Conservation (phyloP, 2,888 invertebrate species). For the Salticus scenicus region DNA sequence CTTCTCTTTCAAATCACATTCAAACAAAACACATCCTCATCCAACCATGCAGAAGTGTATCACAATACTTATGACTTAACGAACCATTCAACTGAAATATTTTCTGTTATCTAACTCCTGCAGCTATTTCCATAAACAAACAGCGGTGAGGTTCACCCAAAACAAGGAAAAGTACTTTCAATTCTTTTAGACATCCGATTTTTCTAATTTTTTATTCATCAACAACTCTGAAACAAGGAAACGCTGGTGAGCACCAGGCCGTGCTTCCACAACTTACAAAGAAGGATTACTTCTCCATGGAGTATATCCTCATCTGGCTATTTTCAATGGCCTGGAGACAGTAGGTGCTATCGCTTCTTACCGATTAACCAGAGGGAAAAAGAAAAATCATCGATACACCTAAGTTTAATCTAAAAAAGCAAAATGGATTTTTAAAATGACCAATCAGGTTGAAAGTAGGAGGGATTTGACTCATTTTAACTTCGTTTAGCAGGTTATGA, state of each 20-base stretch:
- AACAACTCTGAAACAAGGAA: slow-evolving; percentile 1
- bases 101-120: not conserved
- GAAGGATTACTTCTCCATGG: not conserved
- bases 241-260: not conserved
- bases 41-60: not conserved
- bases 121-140: not conserved
- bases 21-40: not conserved
- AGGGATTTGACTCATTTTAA: slow-evolving; percentile 50
- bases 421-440: slow-evolving; percentile 28
- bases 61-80: not conserved
- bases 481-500: slow-evolving; percentile 15
- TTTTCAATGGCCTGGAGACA: slow-evolving; percentile 23
- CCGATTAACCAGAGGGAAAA: slow-evolving; percentile 32
- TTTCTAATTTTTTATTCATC: not conserved
- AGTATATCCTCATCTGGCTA: slow-evolving; percentile 1
- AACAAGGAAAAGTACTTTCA: not conserved
- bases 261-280: not conserved
- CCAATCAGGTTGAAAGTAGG: slow-evolving; percentile 51
- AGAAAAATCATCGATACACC: slow-evolving; percentile 31
- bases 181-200: not conserved
- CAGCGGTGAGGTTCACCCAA: slow-evolving; percentile 5
- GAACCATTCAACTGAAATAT: not conserved
- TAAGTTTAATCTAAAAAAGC: slow-evolving; percentile 56
- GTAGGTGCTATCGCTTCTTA: slow-evolving; percentile 39
- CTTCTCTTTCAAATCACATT: not conserved